Conservation (phyloP, 2,113 vertebrate species). For the Rousettus leschenaultii region DNA sequence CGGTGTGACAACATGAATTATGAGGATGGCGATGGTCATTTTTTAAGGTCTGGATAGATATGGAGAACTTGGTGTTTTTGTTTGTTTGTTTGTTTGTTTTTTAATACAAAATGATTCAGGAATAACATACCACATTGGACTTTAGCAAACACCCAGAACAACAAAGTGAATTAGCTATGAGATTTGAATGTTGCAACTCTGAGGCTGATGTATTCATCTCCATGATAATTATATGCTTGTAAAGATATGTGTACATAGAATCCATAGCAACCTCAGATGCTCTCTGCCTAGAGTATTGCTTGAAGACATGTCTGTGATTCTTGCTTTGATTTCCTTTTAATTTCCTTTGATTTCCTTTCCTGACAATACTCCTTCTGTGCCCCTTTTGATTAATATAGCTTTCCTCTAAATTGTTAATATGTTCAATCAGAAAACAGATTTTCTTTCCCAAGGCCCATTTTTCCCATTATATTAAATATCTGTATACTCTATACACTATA, state of each 20-base stretch:
- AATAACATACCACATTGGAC: background rate
- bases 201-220: background rate
- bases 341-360: background rate
- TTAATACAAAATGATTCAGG: background rate
- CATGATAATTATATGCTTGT: background rate
- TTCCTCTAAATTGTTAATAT: background rate
- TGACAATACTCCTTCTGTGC: background rate
- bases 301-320: background rate
- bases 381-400: background rate
- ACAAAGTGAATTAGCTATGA: background rate
- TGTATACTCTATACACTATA: background rate
- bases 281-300: background rate
- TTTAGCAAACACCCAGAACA: background rate
- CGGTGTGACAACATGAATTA: background rate
- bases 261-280: background rate
- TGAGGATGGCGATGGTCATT: background rate
- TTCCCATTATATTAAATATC: background rate
- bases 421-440: background rate
- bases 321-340: background rate
- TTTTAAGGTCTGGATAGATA: background rate
- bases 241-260: background rate
- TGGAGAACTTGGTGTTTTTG: no score
- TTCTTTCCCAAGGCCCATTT: background rate
- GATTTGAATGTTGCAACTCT: background rate
- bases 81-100: background rate